A percentile compares a stretch with the other conserved stretches of the same genome.
phyloP scores from a whole-genome alignment of 2,888 invertebrate genomes.

The Miltochrista miniata region DNA sequence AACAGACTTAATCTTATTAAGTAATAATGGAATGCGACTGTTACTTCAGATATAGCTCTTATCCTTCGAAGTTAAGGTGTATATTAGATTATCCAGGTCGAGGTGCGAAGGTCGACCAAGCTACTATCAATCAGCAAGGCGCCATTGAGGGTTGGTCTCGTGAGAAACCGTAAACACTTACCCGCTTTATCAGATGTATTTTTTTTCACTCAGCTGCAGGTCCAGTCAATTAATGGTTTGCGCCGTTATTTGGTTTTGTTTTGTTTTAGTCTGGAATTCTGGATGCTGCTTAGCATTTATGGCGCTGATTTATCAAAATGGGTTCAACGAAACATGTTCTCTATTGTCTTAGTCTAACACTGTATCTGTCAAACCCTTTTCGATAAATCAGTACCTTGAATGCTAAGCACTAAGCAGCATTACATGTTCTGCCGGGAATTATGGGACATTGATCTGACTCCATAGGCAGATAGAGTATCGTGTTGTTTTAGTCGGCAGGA shows the following conservation, averaged over 20 bases:
- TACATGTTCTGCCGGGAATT: no score
- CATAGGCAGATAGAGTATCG: no score
- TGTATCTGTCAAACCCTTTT: no score
- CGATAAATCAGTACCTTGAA: no score
- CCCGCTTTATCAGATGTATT: constrained; percentile 80
- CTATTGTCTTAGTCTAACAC: no score
- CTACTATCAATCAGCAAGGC: constrained; percentile 82
- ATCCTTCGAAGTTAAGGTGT: constrained; percentile 31
- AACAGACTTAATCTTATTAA: constrained; percentile 30
- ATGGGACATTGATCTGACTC: no score
- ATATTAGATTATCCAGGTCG: constrained; percentile 34
- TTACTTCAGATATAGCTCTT: constrained; percentile 35
- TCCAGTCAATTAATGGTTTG: constrained; percentile 82
- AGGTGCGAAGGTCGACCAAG: constrained; percentile 72
- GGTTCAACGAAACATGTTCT: constrained; percentile 61
- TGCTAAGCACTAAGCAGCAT: no score
- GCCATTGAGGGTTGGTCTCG: constrained; percentile 82
- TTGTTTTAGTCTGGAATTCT: no score
- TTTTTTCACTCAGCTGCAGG: constrained; percentile 77
- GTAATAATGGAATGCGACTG: constrained; percentile 30
- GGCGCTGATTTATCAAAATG: constrained; percentile 75
- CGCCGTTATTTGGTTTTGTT: constrained; percentile 79
- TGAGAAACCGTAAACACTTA: constrained; percentile 84
- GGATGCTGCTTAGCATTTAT: constrained; percentile 67
- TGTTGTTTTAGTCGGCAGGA: no score